Evolutionary conservation across 2,888 invertebrate species (phyloP).

Genomic region (Odontomyia ornata): DNA sequence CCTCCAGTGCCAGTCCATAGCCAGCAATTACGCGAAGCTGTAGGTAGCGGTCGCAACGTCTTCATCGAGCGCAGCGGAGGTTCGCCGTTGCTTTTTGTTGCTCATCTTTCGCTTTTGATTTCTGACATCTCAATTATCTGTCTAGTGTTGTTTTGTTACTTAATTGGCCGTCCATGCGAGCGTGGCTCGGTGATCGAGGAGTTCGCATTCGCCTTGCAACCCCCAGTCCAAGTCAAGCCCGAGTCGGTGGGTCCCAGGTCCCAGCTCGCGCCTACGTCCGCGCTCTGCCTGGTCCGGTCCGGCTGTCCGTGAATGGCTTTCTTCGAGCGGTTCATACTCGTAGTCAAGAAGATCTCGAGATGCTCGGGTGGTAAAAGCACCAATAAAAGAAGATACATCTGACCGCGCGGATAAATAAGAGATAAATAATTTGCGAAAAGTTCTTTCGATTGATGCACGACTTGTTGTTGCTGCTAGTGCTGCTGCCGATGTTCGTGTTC

Average conservation of each 20-base stretch:
- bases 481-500: too few relatives aligned
- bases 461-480: not conserved
- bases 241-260: not conserved
- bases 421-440: not conserved
- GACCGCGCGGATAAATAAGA: not conserved
- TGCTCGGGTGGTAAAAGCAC: too few relatives aligned
- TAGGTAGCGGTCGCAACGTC: not conserved
- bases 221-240: too few relatives aligned
- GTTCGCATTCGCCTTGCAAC: constrained; percentile 9
- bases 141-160: constrained; percentile 44
- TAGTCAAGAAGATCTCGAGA: too few relatives aligned
- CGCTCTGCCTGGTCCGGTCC: not conserved
- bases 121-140: constrained; percentile 45
- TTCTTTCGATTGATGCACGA: not conserved
- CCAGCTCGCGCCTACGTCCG: not conserved
- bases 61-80: constrained; percentile 34
- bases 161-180: constrained; percentile 40
- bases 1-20: not conserved
- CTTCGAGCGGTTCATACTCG: constrained; percentile 23
- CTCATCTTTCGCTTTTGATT: constrained; percentile 21
- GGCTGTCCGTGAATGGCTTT: constrained; percentile 27
- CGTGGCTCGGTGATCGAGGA: constrained; percentile 12
- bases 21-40: too few relatives aligned
- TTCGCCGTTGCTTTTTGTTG: constrained; percentile 22
- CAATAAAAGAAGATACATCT: constrained; percentile 30